phyloP scores from a whole-genome alignment of 2,113 vertebrate species.

The Emydura subglobosa region DNA sequence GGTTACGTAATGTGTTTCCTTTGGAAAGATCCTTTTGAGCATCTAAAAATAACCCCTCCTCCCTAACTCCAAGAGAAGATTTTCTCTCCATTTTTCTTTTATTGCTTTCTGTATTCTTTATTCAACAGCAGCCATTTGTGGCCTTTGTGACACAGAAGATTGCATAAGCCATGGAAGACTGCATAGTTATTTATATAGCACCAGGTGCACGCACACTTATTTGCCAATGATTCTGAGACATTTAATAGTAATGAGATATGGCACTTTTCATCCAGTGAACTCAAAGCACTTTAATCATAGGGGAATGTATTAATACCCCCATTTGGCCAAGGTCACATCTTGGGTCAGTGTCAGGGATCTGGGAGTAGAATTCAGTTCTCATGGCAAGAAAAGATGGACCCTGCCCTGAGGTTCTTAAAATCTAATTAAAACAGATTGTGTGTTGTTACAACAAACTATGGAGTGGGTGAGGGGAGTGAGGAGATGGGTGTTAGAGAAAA shows the following conservation, averaged over 20 bases:
- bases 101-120: neutral
- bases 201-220: neutral
- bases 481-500: neutral
- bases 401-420: neutral
- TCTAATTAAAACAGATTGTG: neutral
- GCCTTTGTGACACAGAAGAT: neutral
- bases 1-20: constrained; percentile 7
- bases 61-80: neutral
- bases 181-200: rapidly evolving
- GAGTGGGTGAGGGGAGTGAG: rapidly evolving
- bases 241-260: neutral
- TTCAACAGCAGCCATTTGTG: neutral
- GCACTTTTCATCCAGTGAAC: neutral
- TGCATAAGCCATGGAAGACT: neutral
- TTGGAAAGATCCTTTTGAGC: neutral
- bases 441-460: neutral
- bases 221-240: neutral
- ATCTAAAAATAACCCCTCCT: neutral
- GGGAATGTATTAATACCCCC: rapidly evolving
- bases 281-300: neutral
- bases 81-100: constrained; percentile 18
- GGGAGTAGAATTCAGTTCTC: neutral
- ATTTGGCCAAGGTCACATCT: neutral
- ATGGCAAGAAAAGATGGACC: neutral
- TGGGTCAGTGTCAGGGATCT: neutral